Conservation (phyloP, 2,888 invertebrate genomes). For the Metellina segmentata region DNA sequence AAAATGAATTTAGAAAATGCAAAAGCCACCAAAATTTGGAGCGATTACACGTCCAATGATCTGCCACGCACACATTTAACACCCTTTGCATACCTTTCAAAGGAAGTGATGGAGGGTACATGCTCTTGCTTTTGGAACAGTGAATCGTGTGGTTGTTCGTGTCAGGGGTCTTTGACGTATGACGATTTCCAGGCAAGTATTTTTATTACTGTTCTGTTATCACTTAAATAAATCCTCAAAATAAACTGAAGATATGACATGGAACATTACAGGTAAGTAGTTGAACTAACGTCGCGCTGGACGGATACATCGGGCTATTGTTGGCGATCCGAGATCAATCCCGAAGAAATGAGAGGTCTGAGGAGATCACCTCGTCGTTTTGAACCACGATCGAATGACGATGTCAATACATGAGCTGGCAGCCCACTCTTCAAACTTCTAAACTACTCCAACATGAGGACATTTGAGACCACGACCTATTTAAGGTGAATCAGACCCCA, state of each 20-base stretch:
- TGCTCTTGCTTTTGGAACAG: conserved; percentile 53
- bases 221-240: background rate
- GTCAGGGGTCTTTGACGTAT: conserved; percentile 37
- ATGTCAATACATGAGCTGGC: too few relatives aligned
- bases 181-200: conserved; percentile 59
- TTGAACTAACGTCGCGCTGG: too few relatives aligned
- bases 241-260: background rate
- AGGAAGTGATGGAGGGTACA: background rate
- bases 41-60: background rate
- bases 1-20: too few relatives aligned
- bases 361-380: background rate
- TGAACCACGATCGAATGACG: too few relatives aligned
- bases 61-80: background rate
- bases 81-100: too few relatives aligned
- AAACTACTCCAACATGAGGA: too few relatives aligned
- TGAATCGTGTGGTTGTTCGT: conserved; percentile 47
- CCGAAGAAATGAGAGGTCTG: background rate
- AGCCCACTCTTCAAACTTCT: too few relatives aligned
- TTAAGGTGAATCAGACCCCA: too few relatives aligned
- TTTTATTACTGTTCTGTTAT: background rate
- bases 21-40: background rate
- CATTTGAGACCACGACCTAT: too few relatives aligned
- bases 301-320: too few relatives aligned
- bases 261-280: background rate
- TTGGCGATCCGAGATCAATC: background rate